Evolutionary conservation across 1,140 invertebrate species (phyloP).

Genomic region (Ips typographus): DNA sequence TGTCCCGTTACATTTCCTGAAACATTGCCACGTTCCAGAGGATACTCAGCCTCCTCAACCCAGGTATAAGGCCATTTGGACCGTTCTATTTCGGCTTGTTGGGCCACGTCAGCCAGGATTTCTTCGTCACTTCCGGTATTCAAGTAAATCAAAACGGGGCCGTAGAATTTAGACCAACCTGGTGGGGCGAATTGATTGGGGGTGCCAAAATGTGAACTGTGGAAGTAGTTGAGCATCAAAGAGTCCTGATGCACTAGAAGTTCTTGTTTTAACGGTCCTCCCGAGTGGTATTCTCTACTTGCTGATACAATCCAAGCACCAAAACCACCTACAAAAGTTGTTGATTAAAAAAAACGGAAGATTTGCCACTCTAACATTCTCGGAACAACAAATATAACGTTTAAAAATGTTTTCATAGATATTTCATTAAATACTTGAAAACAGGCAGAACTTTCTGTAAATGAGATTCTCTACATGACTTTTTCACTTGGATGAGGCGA

Average conservation of each 20-base stretch:
- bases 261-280: constrained; percentile 23
- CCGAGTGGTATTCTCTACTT: constrained; percentile 24
- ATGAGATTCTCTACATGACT: too few relatives aligned
- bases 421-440: too few relatives aligned
- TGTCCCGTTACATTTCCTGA: constrained; percentile 24
- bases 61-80: constrained; percentile 19
- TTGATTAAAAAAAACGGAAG: background rate
- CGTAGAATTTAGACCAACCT: constrained; percentile 29
- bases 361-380: too few relatives aligned
- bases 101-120: constrained; percentile 12
- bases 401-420: background rate
- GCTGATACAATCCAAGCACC: constrained; percentile 21
- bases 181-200: constrained; percentile 6
- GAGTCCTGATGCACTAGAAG: constrained; percentile 22
- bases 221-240: constrained; percentile 25
- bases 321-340: constrained; percentile 14
- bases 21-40: constrained; percentile 2
- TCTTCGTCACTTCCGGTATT: constrained; percentile 23
- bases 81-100: constrained; percentile 17
- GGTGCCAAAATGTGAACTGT: constrained; percentile 24
- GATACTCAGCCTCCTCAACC: constrained; percentile 22
- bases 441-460: too few relatives aligned
- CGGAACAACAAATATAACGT: too few relatives aligned
- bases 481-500: too few relatives aligned
- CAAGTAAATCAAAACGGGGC: constrained; percentile 11